Evolutionary conservation across 2,888 invertebrate genomes (phyloP).

Genomic region (Crematogaster levior): DNA sequence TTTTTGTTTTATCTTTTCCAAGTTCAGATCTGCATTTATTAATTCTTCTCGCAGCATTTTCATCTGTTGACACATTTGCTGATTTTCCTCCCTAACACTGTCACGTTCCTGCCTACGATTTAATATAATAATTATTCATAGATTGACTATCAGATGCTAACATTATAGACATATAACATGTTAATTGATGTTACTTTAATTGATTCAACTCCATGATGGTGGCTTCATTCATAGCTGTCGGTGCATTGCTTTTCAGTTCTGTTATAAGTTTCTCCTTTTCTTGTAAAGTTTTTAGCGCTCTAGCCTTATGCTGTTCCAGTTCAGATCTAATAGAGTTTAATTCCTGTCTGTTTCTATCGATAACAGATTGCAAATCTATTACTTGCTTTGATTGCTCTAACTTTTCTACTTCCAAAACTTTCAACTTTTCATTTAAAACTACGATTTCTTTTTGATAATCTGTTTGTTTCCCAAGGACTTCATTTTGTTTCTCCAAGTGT

Average conservation of each 20-base stretch:
- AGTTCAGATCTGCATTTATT: conserved; percentile 78
- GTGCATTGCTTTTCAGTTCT: conserved; percentile 86
- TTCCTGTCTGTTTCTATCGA: conserved; percentile 81
- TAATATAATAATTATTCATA: conserved; percentile 52
- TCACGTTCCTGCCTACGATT: conserved; percentile 86
- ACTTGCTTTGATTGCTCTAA: conserved; percentile 84
- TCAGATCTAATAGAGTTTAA: conserved; percentile 86
- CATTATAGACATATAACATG: conserved; percentile 56
- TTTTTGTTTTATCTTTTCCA: conserved; percentile 85
- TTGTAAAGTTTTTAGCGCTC: conserved; percentile 92
- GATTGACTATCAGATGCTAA: background rate
- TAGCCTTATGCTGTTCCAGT: conserved; percentile 91
- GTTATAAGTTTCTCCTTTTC: conserved; percentile 92
- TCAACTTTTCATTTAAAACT: conserved; percentile 85
- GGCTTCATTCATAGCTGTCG: conserved; percentile 77
- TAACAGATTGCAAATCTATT: conserved; percentile 82
- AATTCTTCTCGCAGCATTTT: conserved; percentile 86
- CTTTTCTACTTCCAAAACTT: conserved; percentile 86
- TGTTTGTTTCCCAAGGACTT: conserved; percentile 81
- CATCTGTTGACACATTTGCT: conserved; percentile 85
- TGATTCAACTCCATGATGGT: conserved; percentile 88
- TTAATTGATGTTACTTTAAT: conserved; percentile 84
- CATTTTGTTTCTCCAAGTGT: conserved; percentile 61
- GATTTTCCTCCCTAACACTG: conserved; percentile 87
- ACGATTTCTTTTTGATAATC: conserved; percentile 85